A percentile compares a stretch with the other conserved stretches of the same genome.
Conservation (phyloP, 2,113 vertebrate genomes). For the Pollimyrus isidori region DNA sequence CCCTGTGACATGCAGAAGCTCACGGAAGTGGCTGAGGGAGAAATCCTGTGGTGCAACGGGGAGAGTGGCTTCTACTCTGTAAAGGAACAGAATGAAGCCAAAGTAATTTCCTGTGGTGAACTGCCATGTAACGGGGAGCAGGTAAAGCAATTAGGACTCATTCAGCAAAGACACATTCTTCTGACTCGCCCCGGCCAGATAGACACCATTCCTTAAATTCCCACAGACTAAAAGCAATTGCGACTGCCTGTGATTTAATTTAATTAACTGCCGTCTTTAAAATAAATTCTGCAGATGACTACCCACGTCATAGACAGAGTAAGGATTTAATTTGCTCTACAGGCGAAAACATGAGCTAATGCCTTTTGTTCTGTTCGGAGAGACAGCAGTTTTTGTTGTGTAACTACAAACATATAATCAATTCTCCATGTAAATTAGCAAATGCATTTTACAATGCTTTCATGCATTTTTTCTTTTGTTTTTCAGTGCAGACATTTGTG, state of each 20-base stretch:
- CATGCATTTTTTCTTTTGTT: neutral
- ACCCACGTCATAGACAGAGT: neutral
- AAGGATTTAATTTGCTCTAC: constrained; percentile 10
- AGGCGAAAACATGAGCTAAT: neutral
- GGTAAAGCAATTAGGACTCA: neutral
- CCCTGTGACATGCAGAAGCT: neutral
- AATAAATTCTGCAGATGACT: constrained; percentile 11
- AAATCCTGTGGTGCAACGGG: neutral
- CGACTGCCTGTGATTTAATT: constrained; percentile 13
- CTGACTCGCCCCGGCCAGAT: neutral
- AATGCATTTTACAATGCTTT: neutral
- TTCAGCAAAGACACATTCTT: neutral
- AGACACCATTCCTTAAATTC: constrained; percentile 1
- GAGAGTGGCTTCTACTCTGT: neutral
- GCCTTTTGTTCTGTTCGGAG: neutral
- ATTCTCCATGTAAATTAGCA: constrained; percentile 16
- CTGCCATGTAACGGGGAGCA: neutral
- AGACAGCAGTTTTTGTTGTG: neutral
- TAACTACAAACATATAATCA: constrained; percentile 3
- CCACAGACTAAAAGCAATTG: neutral
- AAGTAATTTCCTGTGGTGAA: neutral
- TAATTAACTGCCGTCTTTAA: constrained; percentile 10
- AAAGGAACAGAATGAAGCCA: neutral
- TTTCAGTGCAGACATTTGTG: neutral
- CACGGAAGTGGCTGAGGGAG: neutral